These are phyloP conservation scores for Drosophila limbata DNA, from an alignment of 2,888 invertebrate genomes.

Conservation along the genomic window DNA sequence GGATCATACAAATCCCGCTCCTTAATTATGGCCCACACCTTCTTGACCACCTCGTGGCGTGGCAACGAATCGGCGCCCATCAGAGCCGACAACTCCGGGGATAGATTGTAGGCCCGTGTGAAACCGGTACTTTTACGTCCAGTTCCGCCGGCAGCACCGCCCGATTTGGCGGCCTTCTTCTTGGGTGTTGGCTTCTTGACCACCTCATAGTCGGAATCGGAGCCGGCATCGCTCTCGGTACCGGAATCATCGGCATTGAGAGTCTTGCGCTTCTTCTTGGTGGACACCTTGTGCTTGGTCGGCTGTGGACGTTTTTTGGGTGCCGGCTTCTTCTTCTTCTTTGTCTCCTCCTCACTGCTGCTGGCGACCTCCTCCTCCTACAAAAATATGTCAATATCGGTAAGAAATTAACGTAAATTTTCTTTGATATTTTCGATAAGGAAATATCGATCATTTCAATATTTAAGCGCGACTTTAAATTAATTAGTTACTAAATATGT, in stretches of 20 bases:
- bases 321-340: conserved; percentile 67
- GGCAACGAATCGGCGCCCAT: conserved; percentile 92
- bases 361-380: conserved; percentile 71
- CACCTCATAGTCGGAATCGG: conserved; percentile 83
- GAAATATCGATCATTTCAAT: no score
- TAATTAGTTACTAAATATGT: no score
- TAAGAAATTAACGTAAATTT: no score
- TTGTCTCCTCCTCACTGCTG: conserved; percentile 74
- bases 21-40: conserved; percentile 95
- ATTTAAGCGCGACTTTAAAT: no score
- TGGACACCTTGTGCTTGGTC: conserved; percentile 80
- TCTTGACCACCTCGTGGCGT: conserved; percentile 95
- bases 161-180: conserved; percentile 58
- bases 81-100: conserved; percentile 93
- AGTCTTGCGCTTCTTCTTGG: conserved; percentile 83
- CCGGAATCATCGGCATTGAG: conserved; percentile 81
- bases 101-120: conserved; percentile 93
- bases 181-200: conserved; percentile 77
- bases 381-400: no score
- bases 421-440: no score
- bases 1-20: conserved; percentile 96
- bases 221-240: conserved; percentile 82
- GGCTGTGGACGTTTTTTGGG: conserved; percentile 82
- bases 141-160: conserved; percentile 84
- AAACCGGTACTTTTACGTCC: conserved; percentile 90